Base-by-base conservation (phyloP, 2,888 invertebrate genomes). In the Fragum whitleyi region DNA sequence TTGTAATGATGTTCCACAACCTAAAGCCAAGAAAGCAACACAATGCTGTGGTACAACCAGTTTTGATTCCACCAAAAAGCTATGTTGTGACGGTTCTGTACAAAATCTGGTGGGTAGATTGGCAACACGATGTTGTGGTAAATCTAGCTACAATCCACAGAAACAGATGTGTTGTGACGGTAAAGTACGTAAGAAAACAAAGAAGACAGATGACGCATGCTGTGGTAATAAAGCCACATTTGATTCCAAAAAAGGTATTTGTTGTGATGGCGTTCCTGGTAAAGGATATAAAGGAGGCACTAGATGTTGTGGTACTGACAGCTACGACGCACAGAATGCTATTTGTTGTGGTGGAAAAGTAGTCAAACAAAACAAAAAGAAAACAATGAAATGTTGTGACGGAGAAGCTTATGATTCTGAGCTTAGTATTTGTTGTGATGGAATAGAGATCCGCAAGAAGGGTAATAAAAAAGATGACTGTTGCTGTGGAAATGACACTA, bases 41-140 rank as follows among this genome's bases (percentile, higher is more conserved):
- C 83, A 83, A 28, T 83, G 83, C 32, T 83, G 83, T 42, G 83
- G 83, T 19, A 77, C 19, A n/a, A 65, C 62, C 19, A 83, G 83
- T 53, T 83, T 83, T 67, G 79, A 83, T 42, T 74, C 83, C 9
- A 70, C 77, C 16, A 83, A 79, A n/a, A 70, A 69, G 47, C 47
- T 83, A 11, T 83, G 83, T 32, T 83, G 83, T n/a, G 77, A 79
- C 11, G 79, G 74, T 21, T 19, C 29, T 6, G 79, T 83, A 14
- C 83, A 83, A 42, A 71, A 78, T 42, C 47, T 82, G 39, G 79
- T 73, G 9, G 76, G 79, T 5, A 69, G 59, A 42, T 47, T 69
- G 28, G 69, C 68, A 29, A 83, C 83, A 36, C 55, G 77, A 26
- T 83, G 83, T 28, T 83, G 83, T 77, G 79, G 77, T 11, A 62